These are phyloP conservation scores for Macrochelys suwanniensis DNA, from an alignment of 2,797 vertebrate genomes.

Conservation along the genomic window DNA sequence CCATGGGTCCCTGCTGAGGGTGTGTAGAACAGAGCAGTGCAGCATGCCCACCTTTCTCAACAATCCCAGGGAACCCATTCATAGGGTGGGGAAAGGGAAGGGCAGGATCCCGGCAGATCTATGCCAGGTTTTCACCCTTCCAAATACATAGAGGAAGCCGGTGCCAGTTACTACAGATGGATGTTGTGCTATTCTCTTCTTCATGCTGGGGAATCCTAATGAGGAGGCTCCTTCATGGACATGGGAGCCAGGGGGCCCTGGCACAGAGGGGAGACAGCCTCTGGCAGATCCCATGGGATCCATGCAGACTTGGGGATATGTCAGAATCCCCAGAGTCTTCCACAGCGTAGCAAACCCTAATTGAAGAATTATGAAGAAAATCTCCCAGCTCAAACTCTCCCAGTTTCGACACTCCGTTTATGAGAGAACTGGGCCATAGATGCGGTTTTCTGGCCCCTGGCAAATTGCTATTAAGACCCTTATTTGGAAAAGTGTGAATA, in stretches of 20 bases:
- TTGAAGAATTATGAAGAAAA: background rate
- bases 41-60: background rate
- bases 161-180: background rate
- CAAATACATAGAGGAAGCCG: background rate
- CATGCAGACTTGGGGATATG: background rate
- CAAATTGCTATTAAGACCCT: background rate
- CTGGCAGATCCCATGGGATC: background rate
- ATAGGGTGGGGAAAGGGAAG: too few species aligned
- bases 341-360: too few species aligned
- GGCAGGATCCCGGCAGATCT: too few species aligned
- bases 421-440: too few species aligned
- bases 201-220: too few species aligned
- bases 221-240: too few species aligned
- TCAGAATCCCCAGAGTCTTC: background rate
- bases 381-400: background rate
- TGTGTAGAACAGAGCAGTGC: background rate
- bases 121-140: background rate
- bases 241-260: too few species aligned
- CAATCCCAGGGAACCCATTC: background rate
- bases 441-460: background rate
- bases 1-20: background rate
- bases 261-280: too few species aligned
- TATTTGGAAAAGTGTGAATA: background rate
- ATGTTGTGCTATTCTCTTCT: background rate
- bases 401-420: accelerated